Base-by-base conservation (phyloP, 1,140 invertebrate species). In the Drusus annulatus region DNA sequence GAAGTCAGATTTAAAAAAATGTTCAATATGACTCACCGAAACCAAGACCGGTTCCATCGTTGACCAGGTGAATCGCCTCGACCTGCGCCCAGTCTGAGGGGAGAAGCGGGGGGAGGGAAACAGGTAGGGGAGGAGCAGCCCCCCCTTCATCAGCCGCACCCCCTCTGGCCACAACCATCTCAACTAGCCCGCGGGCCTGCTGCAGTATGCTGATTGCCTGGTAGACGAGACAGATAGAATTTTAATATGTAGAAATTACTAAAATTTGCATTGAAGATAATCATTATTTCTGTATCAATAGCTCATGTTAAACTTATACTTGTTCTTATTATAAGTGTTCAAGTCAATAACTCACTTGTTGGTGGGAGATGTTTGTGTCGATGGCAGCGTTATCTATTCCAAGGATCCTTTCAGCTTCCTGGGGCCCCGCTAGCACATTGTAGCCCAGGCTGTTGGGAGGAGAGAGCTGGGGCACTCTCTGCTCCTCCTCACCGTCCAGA, bases 21-120 rank as follows among this genome's bases (percentile, higher is more conserved):
- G 62, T 62, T 76, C 0, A 2, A 68, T 56, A 79, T 56, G 19
- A 79, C 58, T 85, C 86, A 84, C 98, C 98, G 90, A 99, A 99
- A 54, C 98, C 98, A 84, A 99, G 92, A 50, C 97, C 97, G 84
- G 96, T 96, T 31, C 97, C 97, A 93, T 98, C 97, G 89, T 98
- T 98, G 25, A 98, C 93, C 74, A 99, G 90, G 86, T 98, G 97
- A 84, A 99, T 97, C 78, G 96, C 95, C 92, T 99, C 97, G 84
- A 98, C 95, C 90, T 98, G 97, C 25, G 96, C 96, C 96, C 97
- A 99, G 90, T 98, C 97, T 83, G 96, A 81, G 3, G 80, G 77
- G 16, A 83, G 76, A n/a, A 83, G 63, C 21, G 82, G 82, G 3
- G 82, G 82, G 16, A 80, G 69, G 2, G 82, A 81, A 16, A 78